Evolutionary conservation across 2,888 invertebrate genomes (phyloP).

Genomic region (Pinctada fucata): DNA sequence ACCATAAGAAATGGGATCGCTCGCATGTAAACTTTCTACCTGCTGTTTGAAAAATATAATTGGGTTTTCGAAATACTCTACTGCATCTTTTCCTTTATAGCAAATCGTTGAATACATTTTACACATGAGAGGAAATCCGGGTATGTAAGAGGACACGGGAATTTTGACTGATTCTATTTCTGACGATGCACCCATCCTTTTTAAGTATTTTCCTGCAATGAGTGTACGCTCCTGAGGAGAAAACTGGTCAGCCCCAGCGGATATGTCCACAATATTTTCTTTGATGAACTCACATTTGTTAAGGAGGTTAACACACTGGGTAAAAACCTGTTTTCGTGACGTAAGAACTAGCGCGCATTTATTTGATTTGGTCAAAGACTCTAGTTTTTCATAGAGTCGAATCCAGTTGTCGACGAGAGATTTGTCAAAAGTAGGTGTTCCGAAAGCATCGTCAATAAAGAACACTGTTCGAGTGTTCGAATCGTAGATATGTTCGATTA

Average conservation of each 20-base stretch:
- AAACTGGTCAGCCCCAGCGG: slow-evolving; percentile 18
- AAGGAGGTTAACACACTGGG: slow-evolving; percentile 3
- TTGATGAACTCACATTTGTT: slow-evolving; percentile 4
- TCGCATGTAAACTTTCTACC: slow-evolving; percentile 21
- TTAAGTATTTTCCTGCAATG: slow-evolving; percentile 15
- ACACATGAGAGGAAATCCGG: slow-evolving; percentile 44
- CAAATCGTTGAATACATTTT: slow-evolving; percentile 30
- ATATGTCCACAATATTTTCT: slow-evolving; percentile 30
- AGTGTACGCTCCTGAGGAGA: slow-evolving; percentile 28
- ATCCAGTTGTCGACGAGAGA: slow-evolving; percentile 38
- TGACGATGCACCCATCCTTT: slow-evolving; percentile 1
- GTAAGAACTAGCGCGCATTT: slow-evolving; percentile 41
- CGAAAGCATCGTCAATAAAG: slow-evolving; percentile 48
- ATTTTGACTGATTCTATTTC: not conserved
- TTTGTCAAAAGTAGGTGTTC: slow-evolving; percentile 39
- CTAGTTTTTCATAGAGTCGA: slow-evolving; percentile 36
- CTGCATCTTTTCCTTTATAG: slow-evolving; percentile 18
- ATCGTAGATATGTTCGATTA: slow-evolving; percentile 37
- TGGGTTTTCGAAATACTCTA: slow-evolving; percentile 36
- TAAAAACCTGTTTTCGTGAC: slow-evolving; percentile 39
- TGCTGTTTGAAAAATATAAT: slow-evolving; percentile 33
- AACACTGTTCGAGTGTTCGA: slow-evolving; percentile 29
- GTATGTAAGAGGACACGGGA: slow-evolving; percentile 7
- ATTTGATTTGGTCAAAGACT: slow-evolving; percentile 15
- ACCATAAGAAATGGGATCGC: slow-evolving; percentile 32